Base-by-base conservation (phyloP, 2,888 invertebrate species). In the Bellardia bayeri region DNA sequence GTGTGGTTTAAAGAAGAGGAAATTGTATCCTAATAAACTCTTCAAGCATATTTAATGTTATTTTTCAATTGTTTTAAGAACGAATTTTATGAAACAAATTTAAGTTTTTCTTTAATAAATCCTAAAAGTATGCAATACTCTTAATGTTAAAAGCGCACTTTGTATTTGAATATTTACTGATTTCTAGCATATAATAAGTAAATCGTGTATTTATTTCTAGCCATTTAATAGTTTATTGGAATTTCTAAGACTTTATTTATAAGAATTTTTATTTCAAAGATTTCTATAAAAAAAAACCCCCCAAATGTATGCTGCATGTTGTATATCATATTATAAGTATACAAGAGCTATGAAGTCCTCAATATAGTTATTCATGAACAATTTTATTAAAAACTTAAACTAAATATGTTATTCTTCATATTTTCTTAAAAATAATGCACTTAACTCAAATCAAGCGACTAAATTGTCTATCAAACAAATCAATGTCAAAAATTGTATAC, bases 381-480 rank as follows among this genome's bases (percentile, higher is more conserved):
- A 40, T 9, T 16, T 40, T 8, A 64, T 16, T 4, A n/a, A 9
- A 42, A 16, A n/a, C n/a, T 64, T 40, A 9, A 40, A 16, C 13
- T 30, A 6, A 5, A 40, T 0, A 49, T 42, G 5, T 23, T 58
- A 11, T 45, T 33, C 5, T 45, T 61, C n/a, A 13, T 45, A 49
- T 9, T 16, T 7, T 33, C 45, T 16, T 30, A 74, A 61, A 23
- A 68, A 58, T 37, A 79, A 79, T 37, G 13, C 23, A 58, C 45
- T 69, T 23, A 69, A 58, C 45, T 49, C n/a, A 37, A 51, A 40
- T 69, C 49, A 61, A 42, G 63, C 37, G 51, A 16, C 42, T 51
- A 40, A 82, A 66, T 49, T 79, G 79, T 74, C 61, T 86, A 78
- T 63, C 23, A 75, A 82, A 86, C 82, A 86, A 86, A 82, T 83